A percentile compares a stretch with the other conserved stretches of the same genome.
phyloP scores from a whole-genome alignment of 1,140 invertebrate genomes.

The Prorops nasuta region DNA sequence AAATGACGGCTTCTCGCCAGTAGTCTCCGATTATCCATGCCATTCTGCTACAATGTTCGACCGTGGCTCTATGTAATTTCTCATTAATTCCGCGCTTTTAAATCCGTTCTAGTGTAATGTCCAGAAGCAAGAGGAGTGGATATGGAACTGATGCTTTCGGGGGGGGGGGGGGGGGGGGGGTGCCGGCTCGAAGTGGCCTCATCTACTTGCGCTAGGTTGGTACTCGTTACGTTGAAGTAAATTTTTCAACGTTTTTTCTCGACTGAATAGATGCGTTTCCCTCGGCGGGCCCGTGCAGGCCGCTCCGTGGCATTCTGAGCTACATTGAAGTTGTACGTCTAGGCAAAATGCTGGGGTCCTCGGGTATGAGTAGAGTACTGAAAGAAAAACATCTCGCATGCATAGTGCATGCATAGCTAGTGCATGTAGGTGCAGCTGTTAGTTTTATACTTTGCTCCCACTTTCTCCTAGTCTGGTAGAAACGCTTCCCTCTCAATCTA shows the following conservation, averaged over 20 bases:
- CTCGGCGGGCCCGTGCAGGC: neutral
- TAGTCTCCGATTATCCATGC: too few species aligned
- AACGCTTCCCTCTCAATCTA: neutral
- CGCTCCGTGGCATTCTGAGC: neutral
- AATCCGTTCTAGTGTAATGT: too few species aligned
- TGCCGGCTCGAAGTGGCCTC: conserved; percentile 25
- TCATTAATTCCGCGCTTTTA: too few species aligned
- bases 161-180: conserved; percentile 9
- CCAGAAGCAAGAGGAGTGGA: neutral
- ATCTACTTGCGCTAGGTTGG: conserved; percentile 24
- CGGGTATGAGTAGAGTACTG: conserved; percentile 14
- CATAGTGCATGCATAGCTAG: conserved; percentile 25
- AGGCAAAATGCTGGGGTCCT: too few species aligned
- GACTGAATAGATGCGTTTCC: conserved; percentile 34
- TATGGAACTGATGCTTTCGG: neutral
- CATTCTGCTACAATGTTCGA: too few species aligned
- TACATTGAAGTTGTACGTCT: conserved; percentile 15
- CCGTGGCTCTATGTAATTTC: too few species aligned
- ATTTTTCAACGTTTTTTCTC: conserved; percentile 39
- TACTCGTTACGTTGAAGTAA: conserved; percentile 39
- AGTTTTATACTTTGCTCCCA: conserved; percentile 20
- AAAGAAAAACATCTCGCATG: conserved; percentile 42
- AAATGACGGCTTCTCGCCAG: too few species aligned
- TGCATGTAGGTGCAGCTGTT: conserved; percentile 26
- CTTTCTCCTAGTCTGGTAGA: neutral